Evolutionary conservation across 2,797 vertebrate genomes (phyloP), one percentile per base, ranked within the genome.

Genomic region (Sandelia bainsii): DNA sequence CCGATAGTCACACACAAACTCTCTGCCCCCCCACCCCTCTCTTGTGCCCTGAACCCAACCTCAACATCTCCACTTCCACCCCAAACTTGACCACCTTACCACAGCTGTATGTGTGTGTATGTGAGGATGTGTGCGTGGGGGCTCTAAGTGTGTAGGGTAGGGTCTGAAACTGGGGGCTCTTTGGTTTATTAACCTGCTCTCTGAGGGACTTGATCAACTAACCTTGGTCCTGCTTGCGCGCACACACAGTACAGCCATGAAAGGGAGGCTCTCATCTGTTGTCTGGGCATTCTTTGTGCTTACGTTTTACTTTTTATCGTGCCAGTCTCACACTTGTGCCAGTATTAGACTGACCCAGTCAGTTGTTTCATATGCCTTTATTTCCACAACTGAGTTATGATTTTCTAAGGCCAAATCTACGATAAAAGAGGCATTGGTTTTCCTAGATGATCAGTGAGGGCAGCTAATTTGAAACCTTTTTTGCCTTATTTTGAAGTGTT

Each of bases 1-100:
- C 90, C 95, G 95, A 95, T 95, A 95, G 92, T 92, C 85, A 72
- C 86, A 89, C 87, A 87, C 88, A 34, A 88, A 72, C 69, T 90
- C 80, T 84, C 81, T 82, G 69, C 82, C 85, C 72, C 45, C 60
- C 37, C 45, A 12, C 37, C 66, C 77, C 63, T 62, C 32, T 58
- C 78, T 64, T 83, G 49, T 77, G 66, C 81, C 87, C 84, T 70
- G 77, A 84, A 79, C 67, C 75, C 70, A 52, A 48, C 72, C 70
- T 53, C 78, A 60, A 12, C 70, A 73, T 73, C 70, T 82, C 81
- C 75, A 83, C 63, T 69, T 75, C 70, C 75, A 79, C 75, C 77
- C 80, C 80, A 83, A 82, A 82, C 83, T 63, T 81, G 78, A 89
- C 88, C 91, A 88, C 87, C 90, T 81, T 87, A 77, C 89, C 87